Base-by-base conservation (phyloP, 2,888 invertebrate genomes). In the Eutolmus rufibarbis region DNA sequence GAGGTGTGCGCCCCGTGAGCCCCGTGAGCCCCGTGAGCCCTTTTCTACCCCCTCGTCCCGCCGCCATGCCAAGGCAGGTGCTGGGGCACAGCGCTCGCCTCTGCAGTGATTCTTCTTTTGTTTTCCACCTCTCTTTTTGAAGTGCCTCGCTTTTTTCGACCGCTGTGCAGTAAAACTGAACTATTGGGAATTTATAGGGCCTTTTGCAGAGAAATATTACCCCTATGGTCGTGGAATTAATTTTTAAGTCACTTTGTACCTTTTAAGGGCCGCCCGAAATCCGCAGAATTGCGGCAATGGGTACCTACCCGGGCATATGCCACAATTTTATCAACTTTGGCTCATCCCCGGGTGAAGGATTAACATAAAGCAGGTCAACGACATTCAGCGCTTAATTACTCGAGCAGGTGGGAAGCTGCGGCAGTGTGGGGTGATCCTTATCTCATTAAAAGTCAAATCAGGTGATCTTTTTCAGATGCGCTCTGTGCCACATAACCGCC, bases 101-200 rank as follows among this genome's bases (percentile, higher is more conserved):
- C 43, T 74, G 85, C 74, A 74, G 85, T 57, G 85, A 85, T 85
- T 85, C 43, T n/a, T 56, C 56, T 51, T 46, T 79, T 40, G 37
- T 79, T 46, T 79, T 79, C 79, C 28, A 79, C 46, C 28, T 37
- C 23, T 79, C 51, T 37, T 66, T 66, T 66, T 66, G 66, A 40
- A 76, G 76, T 76, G 7, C 76, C 37, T 76, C 76, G n/a, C 12
- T 66, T 66, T 66, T 66, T 66, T 66, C 66, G 12, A 66, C 66
- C 28, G 66, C 66, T 66, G 66, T 66, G 66, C 66, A 66, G 66
- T 66, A 66, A 66, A 66, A 66, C 66, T 66, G 66, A 66, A 66
- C 66, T 66, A 66, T 66, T 66, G 66, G 66, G 66, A 66, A 66
- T 66, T 66, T 66, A 66, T 66, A 66, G 66, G 66, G 66, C 66